These are phyloP conservation scores for Zootoca vivipara DNA, from an alignment of 2,113 vertebrate genomes.

Conservation along the genomic window DNA sequence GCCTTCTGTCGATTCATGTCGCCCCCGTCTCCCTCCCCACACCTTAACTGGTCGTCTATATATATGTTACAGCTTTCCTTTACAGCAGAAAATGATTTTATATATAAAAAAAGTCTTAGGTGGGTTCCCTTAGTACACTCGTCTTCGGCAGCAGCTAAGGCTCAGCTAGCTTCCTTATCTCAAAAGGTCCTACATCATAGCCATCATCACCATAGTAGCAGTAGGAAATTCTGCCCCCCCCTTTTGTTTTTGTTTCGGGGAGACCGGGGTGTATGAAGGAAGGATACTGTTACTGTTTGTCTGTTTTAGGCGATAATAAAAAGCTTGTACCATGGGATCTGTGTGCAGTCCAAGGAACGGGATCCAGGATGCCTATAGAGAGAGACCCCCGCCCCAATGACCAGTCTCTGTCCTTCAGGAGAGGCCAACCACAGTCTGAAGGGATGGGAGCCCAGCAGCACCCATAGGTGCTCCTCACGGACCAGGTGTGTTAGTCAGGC, in stretches of 20 bases:
- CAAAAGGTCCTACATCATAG: constrained; percentile 65
- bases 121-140: not conserved
- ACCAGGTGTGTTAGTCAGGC: constrained; percentile 44
- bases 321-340: constrained; percentile 76
- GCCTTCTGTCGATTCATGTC: constrained; percentile 85
- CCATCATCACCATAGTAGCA: constrained; percentile 33
- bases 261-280: constrained; percentile 39
- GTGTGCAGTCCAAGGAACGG: constrained; percentile 72
- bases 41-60: constrained; percentile 84
- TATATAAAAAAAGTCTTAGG: constrained; percentile 43
- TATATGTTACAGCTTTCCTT: constrained; percentile 80
- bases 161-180: constrained; percentile 53
- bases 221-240: constrained; percentile 60
- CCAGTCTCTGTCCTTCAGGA: constrained; percentile 75
- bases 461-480: constrained; percentile 59
- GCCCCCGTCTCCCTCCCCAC: constrained; percentile 67
- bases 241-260: not conserved
- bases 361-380: constrained; percentile 76
- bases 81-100: constrained; percentile 83
- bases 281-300: not conserved
- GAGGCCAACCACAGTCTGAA: constrained; percentile 65
- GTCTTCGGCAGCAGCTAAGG: constrained; percentile 36
- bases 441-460: constrained; percentile 34
- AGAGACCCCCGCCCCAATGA: constrained; percentile 61
- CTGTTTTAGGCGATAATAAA: constrained; percentile 72